These are phyloP conservation scores for Tachysurus vachellii DNA, from an alignment of 2,113 vertebrate genomes.

Conservation along the genomic window DNA sequence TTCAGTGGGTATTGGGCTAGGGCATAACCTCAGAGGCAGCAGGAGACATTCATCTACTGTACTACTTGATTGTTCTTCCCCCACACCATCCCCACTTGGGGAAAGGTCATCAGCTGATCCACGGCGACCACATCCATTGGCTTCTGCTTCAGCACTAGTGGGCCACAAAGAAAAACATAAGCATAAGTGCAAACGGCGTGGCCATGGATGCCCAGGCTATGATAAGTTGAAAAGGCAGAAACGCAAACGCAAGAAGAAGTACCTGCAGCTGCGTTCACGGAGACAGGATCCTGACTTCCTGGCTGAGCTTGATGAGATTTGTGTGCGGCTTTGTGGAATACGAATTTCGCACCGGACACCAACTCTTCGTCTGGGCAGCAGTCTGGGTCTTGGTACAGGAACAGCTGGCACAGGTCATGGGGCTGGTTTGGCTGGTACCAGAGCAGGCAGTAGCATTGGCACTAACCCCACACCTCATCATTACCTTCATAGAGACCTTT, in stretches of 20 bases:
- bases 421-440: constrained; percentile 58
- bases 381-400: constrained; percentile 59
- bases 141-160: constrained; percentile 64
- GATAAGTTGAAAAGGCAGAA: constrained; percentile 97
- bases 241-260: constrained; percentile 98
- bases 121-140: constrained; percentile 73
- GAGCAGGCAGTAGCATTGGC: constrained; percentile 61
- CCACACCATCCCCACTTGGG: constrained; percentile 74
- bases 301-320: constrained; percentile 88
- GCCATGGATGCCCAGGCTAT: constrained; percentile 88
- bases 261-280: constrained; percentile 83
- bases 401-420: constrained; percentile 60
- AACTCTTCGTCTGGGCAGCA: constrained; percentile 67
- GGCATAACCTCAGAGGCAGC: constrained; percentile 71
- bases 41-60: constrained; percentile 79
- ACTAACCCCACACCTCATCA: constrained; percentile 84
- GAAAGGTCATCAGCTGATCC: constrained; percentile 74
- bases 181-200: constrained; percentile 94
- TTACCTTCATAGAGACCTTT: constrained; percentile 88
- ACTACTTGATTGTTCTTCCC: constrained; percentile 86
- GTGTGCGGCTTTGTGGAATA: constrained; percentile 87
- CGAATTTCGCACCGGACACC: constrained; percentile 92
- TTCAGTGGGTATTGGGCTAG: constrained; percentile 67
- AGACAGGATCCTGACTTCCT: constrained; percentile 94
- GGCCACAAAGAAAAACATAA: constrained; percentile 96